Percentiles rank a stretch among this genome's conserved stretches.
Conservation (phyloP, 2,888 invertebrate species). For the Tuberolachnus salignus region DNA sequence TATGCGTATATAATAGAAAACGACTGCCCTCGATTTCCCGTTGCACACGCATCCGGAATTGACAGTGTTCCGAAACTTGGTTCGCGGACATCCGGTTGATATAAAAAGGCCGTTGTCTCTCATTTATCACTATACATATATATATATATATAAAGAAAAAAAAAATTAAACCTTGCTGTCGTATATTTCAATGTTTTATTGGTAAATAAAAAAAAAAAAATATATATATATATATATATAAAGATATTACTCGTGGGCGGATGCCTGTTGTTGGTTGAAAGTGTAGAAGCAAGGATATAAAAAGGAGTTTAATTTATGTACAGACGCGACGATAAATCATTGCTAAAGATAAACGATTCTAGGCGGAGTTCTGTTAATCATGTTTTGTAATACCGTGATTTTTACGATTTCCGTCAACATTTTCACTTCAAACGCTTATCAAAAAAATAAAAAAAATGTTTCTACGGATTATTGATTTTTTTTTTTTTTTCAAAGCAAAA, state of each 20-base stretch:
- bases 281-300: too few relatives aligned
- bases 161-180: background rate
- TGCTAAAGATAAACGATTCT: too few relatives aligned
- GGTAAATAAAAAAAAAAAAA: background rate
- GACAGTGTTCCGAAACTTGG: constrained; percentile 15
- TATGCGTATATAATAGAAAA: constrained; percentile 2
- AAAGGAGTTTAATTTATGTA: too few relatives aligned
- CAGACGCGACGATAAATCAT: too few relatives aligned
- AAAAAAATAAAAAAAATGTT: too few relatives aligned
- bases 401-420: too few relatives aligned
- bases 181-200: constrained; percentile 19
- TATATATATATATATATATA: background rate
- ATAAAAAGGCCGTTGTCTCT: constrained; percentile 43
- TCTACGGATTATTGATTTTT: too few relatives aligned
- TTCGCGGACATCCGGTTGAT: constrained; percentile 36
- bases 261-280: too few relatives aligned
- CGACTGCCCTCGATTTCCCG: constrained; percentile 23
- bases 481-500: too few relatives aligned
- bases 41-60: constrained; percentile 33
- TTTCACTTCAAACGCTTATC: too few relatives aligned
- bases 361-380: too few relatives aligned
- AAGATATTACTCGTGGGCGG: background rate
- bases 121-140: constrained; percentile 22
- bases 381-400: too few relatives aligned
- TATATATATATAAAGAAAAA: background rate